phyloP scores from a whole-genome alignment of 2,888 invertebrate genomes.

The Drosophila ezoana region DNA sequence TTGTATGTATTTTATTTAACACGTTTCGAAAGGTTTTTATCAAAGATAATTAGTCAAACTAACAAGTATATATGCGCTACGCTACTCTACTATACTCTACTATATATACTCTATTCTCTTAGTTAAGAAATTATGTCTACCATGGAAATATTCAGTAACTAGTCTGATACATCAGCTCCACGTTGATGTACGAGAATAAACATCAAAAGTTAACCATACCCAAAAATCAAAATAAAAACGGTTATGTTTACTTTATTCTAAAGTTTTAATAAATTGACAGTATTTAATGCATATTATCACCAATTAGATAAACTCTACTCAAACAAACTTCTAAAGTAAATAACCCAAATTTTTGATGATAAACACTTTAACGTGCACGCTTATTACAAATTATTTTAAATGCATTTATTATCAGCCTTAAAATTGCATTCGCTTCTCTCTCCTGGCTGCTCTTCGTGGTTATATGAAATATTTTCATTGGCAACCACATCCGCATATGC shows the following conservation, averaged over 20 bases:
- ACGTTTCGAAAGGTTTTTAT: constrained; percentile 3
- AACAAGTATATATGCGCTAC: too few species aligned
- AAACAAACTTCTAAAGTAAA: too few species aligned
- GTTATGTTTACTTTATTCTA: too few species aligned
- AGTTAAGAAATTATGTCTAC: too few species aligned
- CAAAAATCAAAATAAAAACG: too few species aligned
- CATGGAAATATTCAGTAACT: too few species aligned
- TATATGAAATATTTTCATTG: constrained; percentile 23
- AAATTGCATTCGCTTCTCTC: neutral
- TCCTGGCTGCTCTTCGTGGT: constrained; percentile 4
- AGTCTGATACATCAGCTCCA: too few species aligned
- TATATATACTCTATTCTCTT: too few species aligned
- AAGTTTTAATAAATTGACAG: neutral
- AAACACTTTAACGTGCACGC: neutral
- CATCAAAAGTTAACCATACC: too few species aligned
- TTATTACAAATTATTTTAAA: neutral
- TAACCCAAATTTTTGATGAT: too few species aligned
- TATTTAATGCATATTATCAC: constrained; percentile 1
- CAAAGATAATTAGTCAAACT: neutral
- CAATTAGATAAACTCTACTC: neutral
- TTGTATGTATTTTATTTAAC: constrained; percentile 3
- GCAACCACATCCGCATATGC: constrained; percentile 18
- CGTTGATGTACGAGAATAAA: too few species aligned
- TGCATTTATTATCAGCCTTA: constrained; percentile 5
- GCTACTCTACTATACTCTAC: too few species aligned